phyloP scores from a whole-genome alignment of 2,113 vertebrate species.

The Muscicapa adusta region DNA sequence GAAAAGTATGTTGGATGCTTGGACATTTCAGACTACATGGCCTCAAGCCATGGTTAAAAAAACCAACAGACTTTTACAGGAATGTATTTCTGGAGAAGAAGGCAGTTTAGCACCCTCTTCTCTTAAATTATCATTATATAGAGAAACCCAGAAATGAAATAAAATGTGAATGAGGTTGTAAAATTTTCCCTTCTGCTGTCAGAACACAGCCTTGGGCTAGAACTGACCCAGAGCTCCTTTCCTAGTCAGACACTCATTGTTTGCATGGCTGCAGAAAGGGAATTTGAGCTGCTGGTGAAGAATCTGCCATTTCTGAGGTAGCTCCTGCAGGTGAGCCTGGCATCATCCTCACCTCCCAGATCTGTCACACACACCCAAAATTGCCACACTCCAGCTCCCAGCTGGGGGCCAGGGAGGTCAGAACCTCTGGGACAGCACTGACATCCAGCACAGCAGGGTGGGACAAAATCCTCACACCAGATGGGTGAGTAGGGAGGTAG shows the following conservation, averaged over 20 bases:
- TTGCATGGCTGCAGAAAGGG: background rate
- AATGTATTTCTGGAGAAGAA: background rate
- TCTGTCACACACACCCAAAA: rapidly evolving
- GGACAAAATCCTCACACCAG: background rate
- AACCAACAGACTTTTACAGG: background rate
- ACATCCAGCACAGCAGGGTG: background rate
- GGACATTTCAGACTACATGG: background rate
- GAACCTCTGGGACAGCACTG: background rate
- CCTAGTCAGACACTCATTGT: background rate
- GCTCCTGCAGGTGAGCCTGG: background rate
- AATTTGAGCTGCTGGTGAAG: background rate
- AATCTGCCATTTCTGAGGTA: background rate
- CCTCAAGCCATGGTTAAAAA: background rate
- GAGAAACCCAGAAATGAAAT: background rate
- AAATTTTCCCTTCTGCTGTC: background rate
- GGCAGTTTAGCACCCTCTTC: background rate
- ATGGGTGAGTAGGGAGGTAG: background rate
- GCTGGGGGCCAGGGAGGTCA: background rate
- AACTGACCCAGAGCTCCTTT: background rate
- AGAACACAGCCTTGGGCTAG: background rate
- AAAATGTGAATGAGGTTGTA: background rate
- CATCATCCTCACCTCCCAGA: background rate
- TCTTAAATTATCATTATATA: background rate
- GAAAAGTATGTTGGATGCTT: background rate
- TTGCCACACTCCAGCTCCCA: background rate